Evolutionary conservation across 2,797 vertebrate species (phyloP).

Genomic region (Ciconia nigra): DNA sequence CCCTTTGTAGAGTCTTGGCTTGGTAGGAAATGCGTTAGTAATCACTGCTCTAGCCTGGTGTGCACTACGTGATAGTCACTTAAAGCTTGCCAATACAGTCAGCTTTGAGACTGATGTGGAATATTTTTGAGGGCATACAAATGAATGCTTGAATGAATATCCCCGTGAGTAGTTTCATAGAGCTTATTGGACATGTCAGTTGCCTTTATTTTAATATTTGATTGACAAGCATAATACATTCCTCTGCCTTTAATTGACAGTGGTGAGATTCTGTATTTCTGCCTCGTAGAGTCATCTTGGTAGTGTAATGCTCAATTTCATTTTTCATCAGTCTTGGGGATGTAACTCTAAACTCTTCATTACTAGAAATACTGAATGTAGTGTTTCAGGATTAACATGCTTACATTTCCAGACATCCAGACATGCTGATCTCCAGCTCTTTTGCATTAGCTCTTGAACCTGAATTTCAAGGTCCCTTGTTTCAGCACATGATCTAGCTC

Average conservation of each 20-base stretch:
- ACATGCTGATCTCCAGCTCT: constrained; percentile 29
- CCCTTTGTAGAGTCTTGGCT: constrained; percentile 54
- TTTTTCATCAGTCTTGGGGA: constrained; percentile 57
- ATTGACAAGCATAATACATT: constrained; percentile 45
- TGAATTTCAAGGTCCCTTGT: constrained; percentile 9
- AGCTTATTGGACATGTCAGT: constrained; percentile 43
- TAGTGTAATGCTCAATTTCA: not conserved
- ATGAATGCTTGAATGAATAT: constrained; percentile 41
- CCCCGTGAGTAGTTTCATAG: constrained; percentile 34
- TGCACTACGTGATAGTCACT: not conserved
- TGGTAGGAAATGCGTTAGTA: not conserved
- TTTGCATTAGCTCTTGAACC: constrained; percentile 55
- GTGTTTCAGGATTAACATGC: not conserved
- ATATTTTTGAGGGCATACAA: constrained; percentile 41
- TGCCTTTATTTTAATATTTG: constrained; percentile 29
- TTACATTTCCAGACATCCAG: not conserved
- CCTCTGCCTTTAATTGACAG: constrained; percentile 57
- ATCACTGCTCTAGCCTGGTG: constrained; percentile 19
- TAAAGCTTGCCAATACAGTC: constrained; percentile 14
- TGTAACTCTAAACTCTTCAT: constrained; percentile 51
- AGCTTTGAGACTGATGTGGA: constrained; percentile 24
- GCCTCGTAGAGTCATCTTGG: constrained; percentile 54
- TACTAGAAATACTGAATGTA: not conserved
- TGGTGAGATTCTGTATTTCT: constrained; percentile 47
- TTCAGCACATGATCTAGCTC: constrained; percentile 48